Evolutionary conservation across 1,140 invertebrate species (phyloP).

Genomic region (Eurytemora carolleeae): DNA sequence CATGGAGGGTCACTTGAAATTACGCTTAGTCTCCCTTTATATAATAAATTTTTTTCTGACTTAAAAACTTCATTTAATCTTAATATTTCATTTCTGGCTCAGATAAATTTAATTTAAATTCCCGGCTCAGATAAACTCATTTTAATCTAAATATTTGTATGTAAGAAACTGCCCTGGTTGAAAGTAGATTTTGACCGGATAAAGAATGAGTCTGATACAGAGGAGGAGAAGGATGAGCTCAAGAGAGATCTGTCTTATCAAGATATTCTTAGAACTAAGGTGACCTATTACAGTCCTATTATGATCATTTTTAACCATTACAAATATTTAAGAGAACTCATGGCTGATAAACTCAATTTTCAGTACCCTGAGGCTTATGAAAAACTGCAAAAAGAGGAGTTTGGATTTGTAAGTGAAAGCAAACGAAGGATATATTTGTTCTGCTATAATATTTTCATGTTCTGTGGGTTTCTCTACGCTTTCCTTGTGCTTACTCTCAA

Average conservation of each 20-base stretch:
- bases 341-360: neutral
- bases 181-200: constrained; percentile 35
- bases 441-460: constrained; percentile 76
- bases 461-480: constrained; percentile 62
- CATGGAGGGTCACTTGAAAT: no score
- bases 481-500: constrained; percentile 47
- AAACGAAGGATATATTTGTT: constrained; percentile 64
- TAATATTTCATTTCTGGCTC: no score
- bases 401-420: constrained; percentile 51
- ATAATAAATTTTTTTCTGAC: no score
- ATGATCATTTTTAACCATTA: no score
- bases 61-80: no score
- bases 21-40: no score
- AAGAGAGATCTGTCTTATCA: neutral
- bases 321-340: no score
- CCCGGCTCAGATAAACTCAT: no score
- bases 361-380: constrained; percentile 54
- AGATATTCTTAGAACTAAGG: neutral
- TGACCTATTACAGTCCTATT: neutral
- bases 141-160: no score
- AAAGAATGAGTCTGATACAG: neutral
- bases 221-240: neutral
- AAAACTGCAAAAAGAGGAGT: constrained; percentile 50
- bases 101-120: no score
- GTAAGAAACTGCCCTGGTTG: constrained; percentile 63